These are phyloP conservation scores for Neomonachus schauinslandi DNA, from an alignment of 2,113 vertebrate genomes.

Conservation along the genomic window DNA sequence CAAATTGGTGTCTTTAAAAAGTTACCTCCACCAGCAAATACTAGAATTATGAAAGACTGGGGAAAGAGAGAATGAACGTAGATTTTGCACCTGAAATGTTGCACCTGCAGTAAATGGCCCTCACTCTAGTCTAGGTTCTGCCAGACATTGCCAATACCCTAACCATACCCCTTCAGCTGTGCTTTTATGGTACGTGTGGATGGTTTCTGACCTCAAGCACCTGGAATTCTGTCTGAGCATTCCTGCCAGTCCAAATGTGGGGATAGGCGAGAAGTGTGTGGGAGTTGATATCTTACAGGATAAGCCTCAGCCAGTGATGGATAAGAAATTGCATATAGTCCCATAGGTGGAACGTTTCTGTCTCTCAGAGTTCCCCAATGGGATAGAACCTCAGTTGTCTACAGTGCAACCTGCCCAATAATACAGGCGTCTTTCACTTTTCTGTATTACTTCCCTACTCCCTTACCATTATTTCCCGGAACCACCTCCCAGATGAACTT, in stretches of 20 bases:
- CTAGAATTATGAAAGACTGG: slow-evolving; percentile 17
- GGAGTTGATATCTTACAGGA: not conserved
- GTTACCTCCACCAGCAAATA: not conserved
- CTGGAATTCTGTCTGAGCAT: not conserved
- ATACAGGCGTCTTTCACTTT: not conserved
- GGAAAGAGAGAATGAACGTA: not conserved
- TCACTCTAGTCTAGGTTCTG: not conserved
- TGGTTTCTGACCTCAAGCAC: not conserved
- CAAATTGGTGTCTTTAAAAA: slow-evolving; percentile 26
- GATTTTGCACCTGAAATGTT: slow-evolving; percentile 2
- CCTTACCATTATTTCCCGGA: not conserved
- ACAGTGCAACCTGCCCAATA: not conserved
- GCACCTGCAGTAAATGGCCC: not conserved
- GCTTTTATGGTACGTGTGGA: not conserved
- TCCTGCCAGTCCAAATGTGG: not conserved
- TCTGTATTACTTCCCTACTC: not conserved
- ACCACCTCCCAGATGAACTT: not conserved
- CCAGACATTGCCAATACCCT: not conserved
- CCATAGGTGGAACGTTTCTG: not conserved
- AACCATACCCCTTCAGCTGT: not conserved
- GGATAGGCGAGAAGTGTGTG: not conserved
- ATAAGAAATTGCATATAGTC: not conserved
- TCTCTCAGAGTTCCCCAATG: not conserved
- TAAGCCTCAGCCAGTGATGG: not conserved
- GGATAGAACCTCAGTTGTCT: not conserved